A percentile compares a stretch with the other conserved stretches of the same genome.
Conservation (phyloP, 2,113 vertebrate species). For the Saguinus midas region DNA sequence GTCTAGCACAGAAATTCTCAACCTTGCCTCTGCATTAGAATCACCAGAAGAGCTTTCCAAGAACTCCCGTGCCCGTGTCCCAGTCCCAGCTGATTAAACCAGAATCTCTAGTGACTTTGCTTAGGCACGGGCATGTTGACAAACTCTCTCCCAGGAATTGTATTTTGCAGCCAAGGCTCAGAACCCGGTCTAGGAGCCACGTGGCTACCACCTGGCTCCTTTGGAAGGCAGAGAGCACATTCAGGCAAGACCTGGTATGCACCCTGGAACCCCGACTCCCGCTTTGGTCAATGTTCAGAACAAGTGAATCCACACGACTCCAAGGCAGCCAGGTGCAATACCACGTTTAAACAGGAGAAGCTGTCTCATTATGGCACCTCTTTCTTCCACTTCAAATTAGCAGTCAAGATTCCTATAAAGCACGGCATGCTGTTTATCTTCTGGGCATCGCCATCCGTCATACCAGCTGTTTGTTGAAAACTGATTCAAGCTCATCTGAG, state of each 20-base stretch:
- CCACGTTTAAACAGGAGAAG: neutral
- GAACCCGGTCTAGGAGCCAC: neutral
- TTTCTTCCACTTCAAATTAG: conserved; percentile 53
- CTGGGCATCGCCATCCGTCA: conserved; percentile 14
- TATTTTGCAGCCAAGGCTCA: neutral
- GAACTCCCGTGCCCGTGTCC: neutral
- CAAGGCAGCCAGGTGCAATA: neutral
- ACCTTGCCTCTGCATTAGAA: neutral
- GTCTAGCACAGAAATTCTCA: neutral
- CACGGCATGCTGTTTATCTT: conserved; percentile 23
- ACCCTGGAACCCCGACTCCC: neutral
- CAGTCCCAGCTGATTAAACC: no score
- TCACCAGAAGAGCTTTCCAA: neutral
- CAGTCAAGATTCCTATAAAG: conserved; percentile 44
- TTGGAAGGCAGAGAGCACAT: rapidly evolving
- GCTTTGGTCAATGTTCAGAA: neutral
- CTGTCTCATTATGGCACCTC: neutral
- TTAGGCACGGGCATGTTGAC: neutral
- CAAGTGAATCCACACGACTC: neutral
- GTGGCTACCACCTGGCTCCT: neutral
- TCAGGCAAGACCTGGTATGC: neutral
- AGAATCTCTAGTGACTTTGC: neutral
- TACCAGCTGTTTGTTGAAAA: conserved; percentile 70
- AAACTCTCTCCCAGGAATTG: rapidly evolving
- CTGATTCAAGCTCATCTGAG: conserved; percentile 67